A percentile compares a stretch with the other conserved stretches of the same genome.
Conservation (phyloP, 2,797 vertebrate genomes). For the Lemur catta region DNA sequence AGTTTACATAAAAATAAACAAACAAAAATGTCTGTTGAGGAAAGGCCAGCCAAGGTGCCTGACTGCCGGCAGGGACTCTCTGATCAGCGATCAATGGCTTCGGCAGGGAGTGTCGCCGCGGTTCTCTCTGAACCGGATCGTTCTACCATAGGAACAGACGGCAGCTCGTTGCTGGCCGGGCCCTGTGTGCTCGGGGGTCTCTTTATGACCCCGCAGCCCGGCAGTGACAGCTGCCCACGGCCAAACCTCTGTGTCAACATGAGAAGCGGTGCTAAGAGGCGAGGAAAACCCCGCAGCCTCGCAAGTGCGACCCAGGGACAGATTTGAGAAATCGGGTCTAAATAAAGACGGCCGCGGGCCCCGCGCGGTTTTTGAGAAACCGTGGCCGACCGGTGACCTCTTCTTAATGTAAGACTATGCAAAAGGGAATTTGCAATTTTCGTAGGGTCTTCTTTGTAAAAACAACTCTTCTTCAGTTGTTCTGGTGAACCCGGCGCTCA, state of each 20-base stretch:
- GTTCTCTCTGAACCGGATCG: not conserved
- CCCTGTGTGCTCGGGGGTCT: not conserved
- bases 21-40: not conserved
- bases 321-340: slow-evolving; percentile 66
- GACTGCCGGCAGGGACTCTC: not conserved
- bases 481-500: not conserved
- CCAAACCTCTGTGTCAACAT: slow-evolving; percentile 39
- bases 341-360: slow-evolving; percentile 21
- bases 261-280: slow-evolving; percentile 24
- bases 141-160: not conserved
- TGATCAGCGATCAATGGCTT: not conserved
- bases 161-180: not conserved
- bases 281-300: slow-evolving; percentile 63
- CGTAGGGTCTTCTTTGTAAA: not conserved
- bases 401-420: not conserved
- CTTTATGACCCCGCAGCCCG: not conserved
- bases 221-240: slow-evolving; percentile 14
- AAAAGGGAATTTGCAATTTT: not conserved
- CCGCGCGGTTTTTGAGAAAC: slow-evolving; percentile 29
- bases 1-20: not conserved
- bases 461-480: not conserved
- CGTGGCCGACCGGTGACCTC: not conserved
- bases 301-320: slow-evolving; percentile 27
- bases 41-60: not conserved
- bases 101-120: not conserved